Evolutionary conservation across 1,140 invertebrate genomes (phyloP).

Genomic region (Danaus plexippus): DNA sequence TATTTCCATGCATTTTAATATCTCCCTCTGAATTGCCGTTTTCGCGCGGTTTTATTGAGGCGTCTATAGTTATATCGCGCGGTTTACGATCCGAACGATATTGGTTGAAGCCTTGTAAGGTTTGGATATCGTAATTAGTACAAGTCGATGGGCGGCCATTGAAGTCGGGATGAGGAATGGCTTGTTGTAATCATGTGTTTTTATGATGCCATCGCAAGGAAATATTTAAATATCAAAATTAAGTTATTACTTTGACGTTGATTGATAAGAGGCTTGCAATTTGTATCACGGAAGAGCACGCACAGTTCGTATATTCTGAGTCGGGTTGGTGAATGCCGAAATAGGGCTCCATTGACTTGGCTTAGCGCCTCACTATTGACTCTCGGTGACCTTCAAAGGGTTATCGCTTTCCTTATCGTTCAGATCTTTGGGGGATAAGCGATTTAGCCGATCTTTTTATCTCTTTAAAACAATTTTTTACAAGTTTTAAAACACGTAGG

Average conservation of each 20-base stretch:
- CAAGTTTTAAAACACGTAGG: no score
- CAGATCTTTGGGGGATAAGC: no score
- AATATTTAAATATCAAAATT: conserved; percentile 51
- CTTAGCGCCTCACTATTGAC: conserved; percentile 41
- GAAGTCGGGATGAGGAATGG: conserved; percentile 40
- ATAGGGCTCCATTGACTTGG: conserved; percentile 27
- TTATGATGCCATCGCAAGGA: conserved; percentile 40
- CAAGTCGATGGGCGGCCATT: conserved; percentile 32
- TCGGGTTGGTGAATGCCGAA: conserved; percentile 23
- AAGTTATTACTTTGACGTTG: conserved; percentile 63
- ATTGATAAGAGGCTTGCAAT: conserved; percentile 50
- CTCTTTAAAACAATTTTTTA: no score
- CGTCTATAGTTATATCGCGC: conserved; percentile 37
- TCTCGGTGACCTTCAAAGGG: conserved; percentile 29
- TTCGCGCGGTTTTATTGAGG: conserved; percentile 66
- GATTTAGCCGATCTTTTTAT: no score
- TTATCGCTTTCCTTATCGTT: conserved; percentile 21
- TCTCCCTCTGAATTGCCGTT: conserved; percentile 70
- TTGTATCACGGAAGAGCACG: conserved; percentile 50
- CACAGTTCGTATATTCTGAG: conserved; percentile 25
- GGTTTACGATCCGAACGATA: conserved; percentile 52
- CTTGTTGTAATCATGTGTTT: conserved; percentile 37
- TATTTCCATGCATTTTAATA: conserved; percentile 73
- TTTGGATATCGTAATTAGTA: conserved; percentile 46
- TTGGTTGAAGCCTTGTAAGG: conserved; percentile 52